Conservation (phyloP, 2,888 invertebrate genomes). For the Eilema caniola region DNA sequence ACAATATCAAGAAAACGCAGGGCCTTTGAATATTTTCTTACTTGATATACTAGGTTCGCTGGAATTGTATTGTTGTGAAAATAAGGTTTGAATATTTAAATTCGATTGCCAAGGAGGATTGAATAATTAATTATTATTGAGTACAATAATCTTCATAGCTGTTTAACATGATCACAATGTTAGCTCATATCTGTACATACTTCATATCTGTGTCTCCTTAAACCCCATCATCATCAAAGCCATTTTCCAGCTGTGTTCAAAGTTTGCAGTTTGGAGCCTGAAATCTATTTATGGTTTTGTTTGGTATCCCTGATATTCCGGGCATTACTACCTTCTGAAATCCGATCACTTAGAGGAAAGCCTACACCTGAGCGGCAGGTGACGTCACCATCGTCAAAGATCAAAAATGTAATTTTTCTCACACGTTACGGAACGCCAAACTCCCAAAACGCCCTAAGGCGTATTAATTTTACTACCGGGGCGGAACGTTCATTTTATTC, state of each 20-base stretch:
- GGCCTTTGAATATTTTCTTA: slow-evolving; percentile 12
- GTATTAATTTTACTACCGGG: slow-evolving; percentile 26
- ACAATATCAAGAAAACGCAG: neutral
- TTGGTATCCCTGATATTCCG: too few relatives aligned
- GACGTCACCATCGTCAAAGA: too few relatives aligned
- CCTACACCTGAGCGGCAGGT: too few relatives aligned
- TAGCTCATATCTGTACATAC: too few relatives aligned
- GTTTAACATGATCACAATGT: neutral
- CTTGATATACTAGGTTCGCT: slow-evolving; percentile 1
- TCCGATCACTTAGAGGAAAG: too few relatives aligned
- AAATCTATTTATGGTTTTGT: too few relatives aligned
- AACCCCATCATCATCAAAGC: too few relatives aligned
- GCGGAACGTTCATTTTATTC: slow-evolving; percentile 45
- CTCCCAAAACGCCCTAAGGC: slow-evolving; percentile 12
- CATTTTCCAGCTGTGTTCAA: too few relatives aligned
- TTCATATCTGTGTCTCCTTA: too few relatives aligned
- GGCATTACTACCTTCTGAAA: too few relatives aligned
- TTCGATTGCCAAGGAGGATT: neutral
- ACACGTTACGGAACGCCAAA: slow-evolving; percentile 16
- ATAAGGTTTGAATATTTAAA: slow-evolving; percentile 7
- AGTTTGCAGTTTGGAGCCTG: too few relatives aligned
- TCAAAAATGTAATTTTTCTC: neutral
- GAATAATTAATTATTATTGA: slow-evolving; percentile 12
- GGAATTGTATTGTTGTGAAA: slow-evolving; percentile 12
- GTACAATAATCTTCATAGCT: neutral